Evolutionary conservation across 1,140 invertebrate species (phyloP), one percentile per base, ranked within the genome.

Genomic region (Ephestia elutella): DNA sequence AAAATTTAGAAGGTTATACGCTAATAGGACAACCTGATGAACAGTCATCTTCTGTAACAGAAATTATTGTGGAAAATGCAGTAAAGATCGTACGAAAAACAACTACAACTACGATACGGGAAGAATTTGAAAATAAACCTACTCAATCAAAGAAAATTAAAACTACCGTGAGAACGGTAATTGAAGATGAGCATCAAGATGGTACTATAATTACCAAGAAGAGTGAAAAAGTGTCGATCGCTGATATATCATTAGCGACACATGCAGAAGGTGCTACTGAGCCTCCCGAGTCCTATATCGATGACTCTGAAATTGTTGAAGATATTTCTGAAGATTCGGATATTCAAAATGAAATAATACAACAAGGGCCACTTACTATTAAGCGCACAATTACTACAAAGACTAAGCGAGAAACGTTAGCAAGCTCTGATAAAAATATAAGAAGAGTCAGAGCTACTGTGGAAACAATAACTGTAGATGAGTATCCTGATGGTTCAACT

Each of bases 401-500:
- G 69, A 90, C 87, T 15, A 89, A 78, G 58, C 71, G 77, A 44
- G 89, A 90, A 73, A 87, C 81, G n/a, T 75, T 90, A 60, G 72
- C 76, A 21, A 86, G 84, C 35, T 58, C 66, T 54, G 80, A 89
- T 56, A 73, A 78, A 67, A 82, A 78, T 68, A 78, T 87, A 8
- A 85, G 84, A 70, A 77, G 86, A 15, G 66, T 89, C 4, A 78
- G 85, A 72, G 89, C 87, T 20, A 89, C 89, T 0, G 75, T 87
- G 53, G 87, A 90, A 82, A 89, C 87, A n/a, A 84, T 73, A 20
- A 89, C 85, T 10, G 80, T 89, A 9, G 89, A 90, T 70, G 83
- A 84, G 70, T 89, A 85, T 66, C 82, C 87, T 5, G 84, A 89
- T 73, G 86, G 89, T 18, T 82, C 86, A 2, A 80, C 86, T 48